A percentile compares a stretch with the other conserved stretches of the same genome.
phyloP scores from a whole-genome alignment of 1,140 invertebrate species.

The Bombus ignitus region DNA sequence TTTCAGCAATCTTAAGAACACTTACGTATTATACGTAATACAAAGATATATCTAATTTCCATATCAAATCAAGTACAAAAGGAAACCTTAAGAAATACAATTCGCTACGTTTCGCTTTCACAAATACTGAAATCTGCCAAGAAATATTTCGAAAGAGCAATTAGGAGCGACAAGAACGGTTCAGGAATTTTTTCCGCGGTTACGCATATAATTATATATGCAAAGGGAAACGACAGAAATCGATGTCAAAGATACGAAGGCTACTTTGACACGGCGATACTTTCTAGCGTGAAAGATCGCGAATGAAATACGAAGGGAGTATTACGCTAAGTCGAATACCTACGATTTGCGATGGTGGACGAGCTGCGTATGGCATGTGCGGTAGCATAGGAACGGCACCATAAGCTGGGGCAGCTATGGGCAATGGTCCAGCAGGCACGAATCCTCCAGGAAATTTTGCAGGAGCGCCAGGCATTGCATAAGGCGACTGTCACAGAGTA shows the following conservation, averaged over 20 bases:
- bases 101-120: constrained; percentile 12
- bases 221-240: not conserved
- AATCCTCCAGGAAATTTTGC: constrained; percentile 76
- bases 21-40: not conserved
- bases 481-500: constrained; percentile 69
- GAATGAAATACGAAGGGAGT: not conserved
- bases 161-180: not conserved
- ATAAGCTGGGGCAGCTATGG: constrained; percentile 72
- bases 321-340: constrained; percentile 9
- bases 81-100: not conserved
- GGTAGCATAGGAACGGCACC: constrained; percentile 75
- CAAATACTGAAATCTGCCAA: not conserved
- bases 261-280: not conserved
- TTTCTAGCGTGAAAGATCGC: not conserved
- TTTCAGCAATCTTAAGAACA: not conserved
- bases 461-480: constrained; percentile 72
- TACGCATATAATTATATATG: not conserved
- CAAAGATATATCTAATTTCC: not conserved
- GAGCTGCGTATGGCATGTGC: constrained; percentile 72
- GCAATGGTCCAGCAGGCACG: constrained; percentile 69
- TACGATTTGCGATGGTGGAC: constrained; percentile 78
- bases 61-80: not conserved
- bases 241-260: not conserved
- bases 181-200: not conserved
- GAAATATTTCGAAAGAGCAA: not conserved